Evolutionary conservation across 2,113 vertebrate genomes (phyloP), one percentile per base, ranked within the genome.

Genomic region (Haemorhous mexicanus): DNA sequence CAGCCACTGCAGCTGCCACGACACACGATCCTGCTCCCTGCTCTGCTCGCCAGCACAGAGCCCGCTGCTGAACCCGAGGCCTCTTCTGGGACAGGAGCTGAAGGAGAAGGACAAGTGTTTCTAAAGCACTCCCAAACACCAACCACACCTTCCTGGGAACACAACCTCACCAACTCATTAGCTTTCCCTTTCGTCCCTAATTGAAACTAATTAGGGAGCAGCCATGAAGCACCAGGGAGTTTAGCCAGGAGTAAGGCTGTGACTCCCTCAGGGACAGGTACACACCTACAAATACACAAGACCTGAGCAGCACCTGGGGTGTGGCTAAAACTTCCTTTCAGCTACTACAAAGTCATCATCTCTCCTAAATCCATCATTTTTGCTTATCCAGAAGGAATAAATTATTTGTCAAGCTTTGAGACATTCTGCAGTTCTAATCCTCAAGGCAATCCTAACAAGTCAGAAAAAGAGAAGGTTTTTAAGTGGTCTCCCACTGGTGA

Each of bases 11-110:
- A 63, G 10, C 1, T 39, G 44, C 12, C 53, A 2, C 0, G 14
- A 49, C 3, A 21, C 27, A 23, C 1, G 0, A 21, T 13, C 22
- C 2, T 0, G 1, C 2, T 58, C 52, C 24, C 33, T 81, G 3
- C 41, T 22, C 33, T 78, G 3, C 37, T 19, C 50, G 74, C 49
- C 46, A 69, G 89, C 78, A 26, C 16, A 4, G 7, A 70, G n/a
- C 26, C 47, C 46, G 3, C 10, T 11, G 33, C 86, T n/a, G 27
- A 49, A 16, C 32, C 5, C 0, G 8, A 16, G 50, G 7, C 8
- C 56, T 33, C 46, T 53, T 1, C 78, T 35, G 73, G 68, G 20
- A 69, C 53, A 68, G 27, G 9, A 64, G 17, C 32, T 43, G 11
- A 26, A 41, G 44, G 43, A 13, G 33, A 61, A 74, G 4, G n/a